Percentiles rank a stretch among this genome's conserved stretches.
phyloP scores from a whole-genome alignment of 1,140 invertebrate genomes.

The Cyclina sinensis region DNA sequence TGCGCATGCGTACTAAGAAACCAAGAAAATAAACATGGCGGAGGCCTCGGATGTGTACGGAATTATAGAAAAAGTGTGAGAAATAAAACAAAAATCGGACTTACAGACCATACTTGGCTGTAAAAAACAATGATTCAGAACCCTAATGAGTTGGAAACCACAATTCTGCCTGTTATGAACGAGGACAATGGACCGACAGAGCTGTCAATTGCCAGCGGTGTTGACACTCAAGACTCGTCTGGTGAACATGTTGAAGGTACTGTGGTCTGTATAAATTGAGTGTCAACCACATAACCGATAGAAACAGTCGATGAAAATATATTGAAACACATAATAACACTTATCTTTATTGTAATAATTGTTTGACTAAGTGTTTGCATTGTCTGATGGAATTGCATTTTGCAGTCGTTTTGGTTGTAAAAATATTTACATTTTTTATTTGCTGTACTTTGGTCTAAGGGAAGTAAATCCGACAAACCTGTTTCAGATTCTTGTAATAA shows the following conservation, averaged over 20 bases:
- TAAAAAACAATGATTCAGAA: conserved; percentile 63
- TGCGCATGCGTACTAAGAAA: conserved; percentile 58
- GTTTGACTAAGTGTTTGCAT: neutral
- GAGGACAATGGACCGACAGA: conserved; percentile 32
- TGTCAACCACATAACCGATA: conserved; percentile 36
- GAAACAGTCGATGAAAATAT: neutral
- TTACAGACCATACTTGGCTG: neutral
- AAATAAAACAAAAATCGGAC: neutral
- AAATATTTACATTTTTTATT: too few species aligned
- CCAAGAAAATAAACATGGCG: conserved; percentile 63
- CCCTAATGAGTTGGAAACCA: conserved; percentile 54
- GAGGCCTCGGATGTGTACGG: conserved; percentile 21
- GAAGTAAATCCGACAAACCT: conserved; percentile 3
- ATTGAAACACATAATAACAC: too few species aligned
- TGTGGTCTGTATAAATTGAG: conserved; percentile 15
- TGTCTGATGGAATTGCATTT: neutral
- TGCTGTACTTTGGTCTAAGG: too few species aligned
- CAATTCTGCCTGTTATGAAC: conserved; percentile 54
- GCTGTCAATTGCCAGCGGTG: conserved; percentile 38
- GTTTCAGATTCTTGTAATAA: too few species aligned
- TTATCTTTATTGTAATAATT: neutral
- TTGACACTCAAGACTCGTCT: conserved; percentile 25
- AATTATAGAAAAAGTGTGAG: conserved; percentile 15
- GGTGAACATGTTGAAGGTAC: conserved; percentile 20
- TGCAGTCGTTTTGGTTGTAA: neutral